These are phyloP conservation scores for Megastigmus dorsalis DNA, from an alignment of 2,888 invertebrate genomes.

Conservation along the genomic window DNA sequence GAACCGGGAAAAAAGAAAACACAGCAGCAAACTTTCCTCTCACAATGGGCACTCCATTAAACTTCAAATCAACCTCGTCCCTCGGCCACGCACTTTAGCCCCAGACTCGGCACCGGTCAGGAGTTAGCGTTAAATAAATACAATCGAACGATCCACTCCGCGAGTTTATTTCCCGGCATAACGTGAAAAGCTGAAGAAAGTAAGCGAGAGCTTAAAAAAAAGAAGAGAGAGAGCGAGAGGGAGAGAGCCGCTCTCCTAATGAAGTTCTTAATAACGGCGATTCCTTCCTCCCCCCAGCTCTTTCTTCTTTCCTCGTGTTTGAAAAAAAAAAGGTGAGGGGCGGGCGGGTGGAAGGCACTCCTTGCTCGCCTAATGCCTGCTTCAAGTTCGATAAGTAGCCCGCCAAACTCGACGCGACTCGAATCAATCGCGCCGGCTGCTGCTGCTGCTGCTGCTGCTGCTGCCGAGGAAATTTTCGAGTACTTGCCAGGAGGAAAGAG, in stretches of 20 bases:
- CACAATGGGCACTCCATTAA: conserved; percentile 47
- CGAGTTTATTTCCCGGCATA: conserved; percentile 51
- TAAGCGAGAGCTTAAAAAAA: background rate
- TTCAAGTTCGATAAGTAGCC: conserved; percentile 52
- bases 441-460: too few relatives aligned
- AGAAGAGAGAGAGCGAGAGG: background rate
- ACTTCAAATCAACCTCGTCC: conserved; percentile 47
- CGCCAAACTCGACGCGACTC: conserved; percentile 30
- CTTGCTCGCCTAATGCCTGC: conserved; percentile 34
- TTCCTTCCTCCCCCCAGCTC: too few relatives aligned
- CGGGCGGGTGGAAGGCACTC: background rate
- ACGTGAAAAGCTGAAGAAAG: background rate
- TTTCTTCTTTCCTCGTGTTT: background rate
- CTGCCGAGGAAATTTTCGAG: conserved; percentile 39
- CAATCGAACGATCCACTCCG: conserved; percentile 54
- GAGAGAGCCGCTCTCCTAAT: conserved; percentile 9
- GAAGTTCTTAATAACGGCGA: conserved; percentile 49
- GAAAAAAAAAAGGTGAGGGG: conserved; percentile 3
- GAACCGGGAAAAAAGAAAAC: too few relatives aligned
- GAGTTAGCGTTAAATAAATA: conserved; percentile 63
- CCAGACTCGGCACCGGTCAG: too few relatives aligned
- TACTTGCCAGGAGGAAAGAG: background rate
- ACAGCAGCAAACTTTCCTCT: conserved; percentile 26
- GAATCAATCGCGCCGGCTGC: conserved; percentile 47
- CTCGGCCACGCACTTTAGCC: too few relatives aligned